Evolutionary conservation across 2,888 invertebrate species (phyloP).

Genomic region (Eristalis intricaria): DNA sequence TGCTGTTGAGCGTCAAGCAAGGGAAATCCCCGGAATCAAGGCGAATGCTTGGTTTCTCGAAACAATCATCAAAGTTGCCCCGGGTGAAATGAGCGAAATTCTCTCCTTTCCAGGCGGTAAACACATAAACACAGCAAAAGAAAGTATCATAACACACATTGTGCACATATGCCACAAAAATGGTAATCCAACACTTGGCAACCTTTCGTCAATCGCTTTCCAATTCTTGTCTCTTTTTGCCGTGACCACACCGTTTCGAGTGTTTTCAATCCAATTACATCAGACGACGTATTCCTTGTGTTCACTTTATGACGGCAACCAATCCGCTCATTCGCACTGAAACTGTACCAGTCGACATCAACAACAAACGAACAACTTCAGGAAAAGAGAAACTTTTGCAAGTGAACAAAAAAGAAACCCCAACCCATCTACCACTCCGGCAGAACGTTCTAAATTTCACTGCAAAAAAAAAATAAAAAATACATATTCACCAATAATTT

Average conservation of each 20-base stretch:
- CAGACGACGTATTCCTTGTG: not conserved
- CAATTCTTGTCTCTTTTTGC: not conserved
- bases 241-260: not conserved
- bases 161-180: not conserved
- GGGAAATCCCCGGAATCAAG: no score
- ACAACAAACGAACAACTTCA: not conserved
- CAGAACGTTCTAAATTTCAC: constrained; percentile 32
- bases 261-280: not conserved
- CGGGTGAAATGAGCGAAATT: no score
- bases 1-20: no score
- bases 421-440: not conserved
- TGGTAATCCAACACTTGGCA: not conserved
- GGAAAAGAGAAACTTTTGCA: constrained; percentile 23
- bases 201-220: not conserved
- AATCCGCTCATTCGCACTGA: not conserved
- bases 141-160: no score
- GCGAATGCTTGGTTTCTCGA: no score
- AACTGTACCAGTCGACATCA: not conserved
- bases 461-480: not conserved
- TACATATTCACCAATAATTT: not conserved
- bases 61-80: no score
- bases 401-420: not conserved
- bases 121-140: no score
- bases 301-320: not conserved
- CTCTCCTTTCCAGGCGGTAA: no score